Conservation (phyloP, 2,113 vertebrate species). For the Scomber colias region DNA sequence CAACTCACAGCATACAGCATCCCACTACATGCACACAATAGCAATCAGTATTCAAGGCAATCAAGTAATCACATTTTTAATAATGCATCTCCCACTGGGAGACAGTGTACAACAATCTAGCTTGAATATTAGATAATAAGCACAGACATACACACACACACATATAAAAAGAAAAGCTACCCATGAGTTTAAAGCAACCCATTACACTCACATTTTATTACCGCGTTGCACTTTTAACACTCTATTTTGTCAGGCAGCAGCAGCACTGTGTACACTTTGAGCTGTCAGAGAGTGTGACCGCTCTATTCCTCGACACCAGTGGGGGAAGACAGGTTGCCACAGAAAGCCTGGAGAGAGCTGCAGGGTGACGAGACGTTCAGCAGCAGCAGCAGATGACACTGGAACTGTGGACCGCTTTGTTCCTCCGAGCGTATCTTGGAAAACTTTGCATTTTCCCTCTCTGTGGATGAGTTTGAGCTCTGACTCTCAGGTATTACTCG, state of each 20-base stretch:
- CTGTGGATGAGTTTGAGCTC: slow-evolving; percentile 13
- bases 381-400: slow-evolving; percentile 43
- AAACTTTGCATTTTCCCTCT: slow-evolving; percentile 43
- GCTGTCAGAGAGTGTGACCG: slow-evolving; percentile 64
- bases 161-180: neutral
- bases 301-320: slow-evolving; percentile 54
- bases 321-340: slow-evolving; percentile 57
- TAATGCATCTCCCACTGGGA: slow-evolving; percentile 49
- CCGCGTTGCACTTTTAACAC: slow-evolving; percentile 38
- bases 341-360: slow-evolving; percentile 65
- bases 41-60: slow-evolving; percentile 56
- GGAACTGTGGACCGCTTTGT: slow-evolving; percentile 37
- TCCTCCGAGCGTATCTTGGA: slow-evolving; percentile 20
- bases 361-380: slow-evolving; percentile 60
- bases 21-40: slow-evolving; percentile 38
- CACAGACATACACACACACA: neutral
- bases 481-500: neutral
- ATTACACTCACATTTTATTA: slow-evolving; percentile 15
- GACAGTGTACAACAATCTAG: slow-evolving; percentile 25
- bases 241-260: neutral
- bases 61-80: slow-evolving; percentile 67
- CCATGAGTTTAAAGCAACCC: neutral
- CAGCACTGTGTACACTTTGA: slow-evolving; percentile 19
- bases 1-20: slow-evolving; percentile 33
- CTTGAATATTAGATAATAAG: slow-evolving; percentile 47